Conservation (phyloP, 2,113 vertebrate genomes). For the Xenotilapia caudafasciata region DNA sequence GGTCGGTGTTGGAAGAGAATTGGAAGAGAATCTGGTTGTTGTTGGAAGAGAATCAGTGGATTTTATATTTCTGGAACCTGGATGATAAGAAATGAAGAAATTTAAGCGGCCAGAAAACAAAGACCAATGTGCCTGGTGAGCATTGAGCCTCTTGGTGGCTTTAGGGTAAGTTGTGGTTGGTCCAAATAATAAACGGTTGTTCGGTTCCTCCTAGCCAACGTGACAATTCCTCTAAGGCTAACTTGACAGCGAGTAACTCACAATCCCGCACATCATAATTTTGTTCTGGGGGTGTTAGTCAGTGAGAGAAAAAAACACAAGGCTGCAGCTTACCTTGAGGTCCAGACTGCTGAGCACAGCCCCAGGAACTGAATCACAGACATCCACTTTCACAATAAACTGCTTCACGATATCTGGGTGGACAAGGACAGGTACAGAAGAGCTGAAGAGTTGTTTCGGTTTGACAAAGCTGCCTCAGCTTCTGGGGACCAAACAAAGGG, state of each 20-base stretch:
- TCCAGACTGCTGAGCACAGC: neutral
- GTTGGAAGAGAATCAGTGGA: neutral
- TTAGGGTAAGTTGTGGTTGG: neutral
- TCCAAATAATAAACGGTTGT: neutral
- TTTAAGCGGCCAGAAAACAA: neutral
- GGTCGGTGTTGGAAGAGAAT: neutral
- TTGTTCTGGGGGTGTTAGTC: neutral
- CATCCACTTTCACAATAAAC: neutral
- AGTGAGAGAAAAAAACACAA: neutral
- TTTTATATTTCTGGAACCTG: neutral
- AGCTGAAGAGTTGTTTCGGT: neutral
- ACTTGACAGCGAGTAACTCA: neutral
- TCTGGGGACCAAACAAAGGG: neutral
- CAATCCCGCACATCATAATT: rapidly evolving
- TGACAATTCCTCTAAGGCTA: neutral
- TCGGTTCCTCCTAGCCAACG: neutral
- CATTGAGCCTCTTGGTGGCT: neutral
- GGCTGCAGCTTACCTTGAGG: neutral
- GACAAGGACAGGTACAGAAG: neutral
- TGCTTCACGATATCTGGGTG: neutral
- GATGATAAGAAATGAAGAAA: neutral
- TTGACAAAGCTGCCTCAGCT: neutral
- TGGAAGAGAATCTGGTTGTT: neutral
- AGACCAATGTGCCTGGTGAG: neutral
- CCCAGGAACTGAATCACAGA: neutral